A percentile compares a stretch with the other conserved stretches of the same genome.
Evolutionary conservation across 2,888 invertebrate species (phyloP).

Genomic region (Tortricodes alternella): DNA sequence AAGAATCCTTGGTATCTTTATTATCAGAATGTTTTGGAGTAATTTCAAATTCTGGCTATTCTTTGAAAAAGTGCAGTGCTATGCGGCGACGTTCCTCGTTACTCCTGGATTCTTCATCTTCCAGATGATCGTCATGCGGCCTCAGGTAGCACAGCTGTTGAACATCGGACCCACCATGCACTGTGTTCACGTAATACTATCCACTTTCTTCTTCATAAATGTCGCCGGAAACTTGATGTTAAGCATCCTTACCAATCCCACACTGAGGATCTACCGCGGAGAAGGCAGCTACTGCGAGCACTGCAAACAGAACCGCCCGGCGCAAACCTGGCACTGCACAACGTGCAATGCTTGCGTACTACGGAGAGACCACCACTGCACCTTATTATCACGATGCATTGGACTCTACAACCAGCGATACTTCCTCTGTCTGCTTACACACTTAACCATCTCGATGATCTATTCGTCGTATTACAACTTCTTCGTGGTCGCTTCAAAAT

Average conservation of each 20-base stretch:
- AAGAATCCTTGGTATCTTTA: too few relatives aligned
- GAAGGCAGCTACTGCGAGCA: slow-evolving; percentile 84
- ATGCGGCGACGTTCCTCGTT: slow-evolving; percentile 35
- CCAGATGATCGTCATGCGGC: slow-evolving; percentile 54
- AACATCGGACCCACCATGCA: slow-evolving; percentile 44
- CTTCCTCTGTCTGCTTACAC: slow-evolving; percentile 88
- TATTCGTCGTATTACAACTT: slow-evolving; percentile 87
- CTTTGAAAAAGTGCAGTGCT: slow-evolving; percentile 43
- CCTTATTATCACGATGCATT: slow-evolving; percentile 92
- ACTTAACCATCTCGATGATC: slow-evolving; percentile 85
- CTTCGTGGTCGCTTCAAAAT: slow-evolving; percentile 80
- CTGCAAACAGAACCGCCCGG: slow-evolving; percentile 87
- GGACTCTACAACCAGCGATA: slow-evolving; percentile 92
- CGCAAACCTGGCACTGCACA: slow-evolving; percentile 92
- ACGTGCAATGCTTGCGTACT: slow-evolving; percentile 90
- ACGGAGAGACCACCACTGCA: slow-evolving; percentile 92
- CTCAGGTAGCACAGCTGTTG: slow-evolving; percentile 43
- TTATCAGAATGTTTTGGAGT: too few relatives aligned
- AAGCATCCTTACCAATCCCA: slow-evolving; percentile 33
- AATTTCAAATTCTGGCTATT: neutral
- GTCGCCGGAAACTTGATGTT: slow-evolving; percentile 33
- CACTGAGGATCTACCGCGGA: neutral
- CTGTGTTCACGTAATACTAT: slow-evolving; percentile 43
- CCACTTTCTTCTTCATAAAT: slow-evolving; percentile 32
- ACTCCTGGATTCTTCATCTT: slow-evolving; percentile 57